phyloP scores from a whole-genome alignment of 2,113 vertebrate species.

The Gymnarchus niloticus region DNA sequence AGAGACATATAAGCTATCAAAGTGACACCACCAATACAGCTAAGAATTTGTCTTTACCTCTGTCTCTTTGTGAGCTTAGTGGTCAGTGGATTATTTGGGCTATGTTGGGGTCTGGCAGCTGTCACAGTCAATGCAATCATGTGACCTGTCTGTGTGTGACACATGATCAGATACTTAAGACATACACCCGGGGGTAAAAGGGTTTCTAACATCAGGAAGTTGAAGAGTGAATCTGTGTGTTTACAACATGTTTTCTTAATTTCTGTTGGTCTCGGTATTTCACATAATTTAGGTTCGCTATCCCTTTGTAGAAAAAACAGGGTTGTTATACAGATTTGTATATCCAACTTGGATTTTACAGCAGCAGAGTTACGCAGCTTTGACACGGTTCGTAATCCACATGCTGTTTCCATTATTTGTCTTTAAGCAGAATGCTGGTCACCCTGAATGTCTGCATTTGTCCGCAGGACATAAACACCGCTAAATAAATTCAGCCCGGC shows the following conservation, averaged over 20 bases:
- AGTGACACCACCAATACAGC: neutral
- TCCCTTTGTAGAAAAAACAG: neutral
- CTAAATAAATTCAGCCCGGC: constrained; percentile 22
- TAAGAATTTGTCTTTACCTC: neutral
- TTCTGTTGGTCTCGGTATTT: neutral
- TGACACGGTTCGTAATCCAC: neutral
- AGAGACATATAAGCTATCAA: neutral
- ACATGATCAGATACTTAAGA: neutral
- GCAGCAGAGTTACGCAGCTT: neutral
- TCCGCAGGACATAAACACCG: neutral
- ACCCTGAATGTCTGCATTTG: neutral
- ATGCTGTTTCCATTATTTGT: neutral
- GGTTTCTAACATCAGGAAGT: neutral
- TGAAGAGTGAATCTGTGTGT: neutral
- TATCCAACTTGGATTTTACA: neutral
- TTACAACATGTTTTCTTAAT: neutral
- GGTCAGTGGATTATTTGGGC: constrained; percentile 15
- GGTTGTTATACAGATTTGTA: neutral
- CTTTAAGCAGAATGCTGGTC: neutral
- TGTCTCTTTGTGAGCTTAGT: neutral
- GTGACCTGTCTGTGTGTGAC: neutral
- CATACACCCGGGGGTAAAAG: neutral
- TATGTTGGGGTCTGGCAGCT: constrained; percentile 5
- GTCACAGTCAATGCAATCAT: neutral
- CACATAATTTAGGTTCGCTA: neutral